These are phyloP conservation scores for Hydroisotoma schaefferi DNA, from an alignment of 2,888 invertebrate genomes.

Conservation along the genomic window DNA sequence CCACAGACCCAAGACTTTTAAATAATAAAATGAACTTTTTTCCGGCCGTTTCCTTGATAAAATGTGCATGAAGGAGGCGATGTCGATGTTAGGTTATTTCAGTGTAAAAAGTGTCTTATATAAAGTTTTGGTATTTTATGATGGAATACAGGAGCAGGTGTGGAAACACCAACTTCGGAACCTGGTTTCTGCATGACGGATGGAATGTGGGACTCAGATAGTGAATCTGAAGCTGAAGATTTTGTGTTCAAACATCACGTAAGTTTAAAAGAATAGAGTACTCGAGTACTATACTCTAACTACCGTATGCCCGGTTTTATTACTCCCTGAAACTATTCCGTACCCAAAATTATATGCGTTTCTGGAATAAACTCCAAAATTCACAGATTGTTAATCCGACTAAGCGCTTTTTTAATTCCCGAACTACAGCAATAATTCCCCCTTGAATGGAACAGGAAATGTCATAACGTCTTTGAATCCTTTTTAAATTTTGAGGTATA, in stretches of 20 bases:
- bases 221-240: constrained; percentile 83
- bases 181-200: constrained; percentile 79
- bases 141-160: constrained; percentile 66
- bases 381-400: too few relatives aligned
- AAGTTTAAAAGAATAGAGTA: constrained; percentile 8
- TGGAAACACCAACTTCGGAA: constrained; percentile 92
- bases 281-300: not conserved
- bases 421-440: too few relatives aligned
- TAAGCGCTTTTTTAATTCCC: too few relatives aligned
- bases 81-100: not conserved
- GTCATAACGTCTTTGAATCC: too few relatives aligned
- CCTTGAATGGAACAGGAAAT: too few relatives aligned
- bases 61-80: too few relatives aligned
- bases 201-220: constrained; percentile 78
- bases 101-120: too few relatives aligned
- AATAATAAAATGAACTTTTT: not conserved
- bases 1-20: too few relatives aligned
- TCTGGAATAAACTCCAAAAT: too few relatives aligned
- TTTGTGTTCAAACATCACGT: constrained; percentile 75
- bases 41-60: constrained; percentile 1
- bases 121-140: too few relatives aligned
- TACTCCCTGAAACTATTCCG: not conserved
- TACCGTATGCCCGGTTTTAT: not conserved
- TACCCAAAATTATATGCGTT: not conserved
- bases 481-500: too few relatives aligned